Conservation (phyloP, 2,888 invertebrate genomes). For the Leptarthrus brevirostris region DNA sequence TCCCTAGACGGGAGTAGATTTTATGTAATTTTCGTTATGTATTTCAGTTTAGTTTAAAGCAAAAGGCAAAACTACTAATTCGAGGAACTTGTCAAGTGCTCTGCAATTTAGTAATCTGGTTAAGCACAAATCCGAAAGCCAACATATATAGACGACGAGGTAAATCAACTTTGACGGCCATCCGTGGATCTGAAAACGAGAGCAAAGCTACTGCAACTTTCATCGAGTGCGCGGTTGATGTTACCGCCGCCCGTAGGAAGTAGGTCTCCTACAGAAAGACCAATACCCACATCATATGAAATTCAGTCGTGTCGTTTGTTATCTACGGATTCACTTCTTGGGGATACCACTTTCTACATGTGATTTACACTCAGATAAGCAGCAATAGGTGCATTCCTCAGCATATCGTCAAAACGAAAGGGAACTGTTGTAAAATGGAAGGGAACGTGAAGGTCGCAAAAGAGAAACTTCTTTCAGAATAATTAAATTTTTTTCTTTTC, state of each 20-base stretch:
- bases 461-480: slow-evolving; percentile 1
- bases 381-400: background rate
- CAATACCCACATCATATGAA: background rate
- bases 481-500: slow-evolving; percentile 4
- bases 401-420: slow-evolving; percentile 7
- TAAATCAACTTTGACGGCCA: too few relatives aligned
- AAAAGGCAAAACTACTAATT: too few relatives aligned
- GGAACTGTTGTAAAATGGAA: background rate
- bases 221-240: background rate
- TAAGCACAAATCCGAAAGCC: too few relatives aligned
- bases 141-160: too few relatives aligned
- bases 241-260: slow-evolving; percentile 13
- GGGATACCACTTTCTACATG: slow-evolving; percentile 30
- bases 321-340: slow-evolving; percentile 20
- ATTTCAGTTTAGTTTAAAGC: too few relatives aligned
- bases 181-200: background rate
- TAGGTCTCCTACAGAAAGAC: slow-evolving; percentile 5
- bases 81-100: too few relatives aligned
- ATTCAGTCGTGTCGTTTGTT: background rate
- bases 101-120: too few relatives aligned
- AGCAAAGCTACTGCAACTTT: background rate
- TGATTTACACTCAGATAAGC: slow-evolving; percentile 10
- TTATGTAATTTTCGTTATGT: too few relatives aligned
- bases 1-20: too few relatives aligned
- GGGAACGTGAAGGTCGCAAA: slow-evolving; percentile 24